Evolutionary conservation across 2,797 vertebrate genomes (phyloP), one percentile per base, ranked within the genome.

Genomic region (Holocentrus rufus): DNA sequence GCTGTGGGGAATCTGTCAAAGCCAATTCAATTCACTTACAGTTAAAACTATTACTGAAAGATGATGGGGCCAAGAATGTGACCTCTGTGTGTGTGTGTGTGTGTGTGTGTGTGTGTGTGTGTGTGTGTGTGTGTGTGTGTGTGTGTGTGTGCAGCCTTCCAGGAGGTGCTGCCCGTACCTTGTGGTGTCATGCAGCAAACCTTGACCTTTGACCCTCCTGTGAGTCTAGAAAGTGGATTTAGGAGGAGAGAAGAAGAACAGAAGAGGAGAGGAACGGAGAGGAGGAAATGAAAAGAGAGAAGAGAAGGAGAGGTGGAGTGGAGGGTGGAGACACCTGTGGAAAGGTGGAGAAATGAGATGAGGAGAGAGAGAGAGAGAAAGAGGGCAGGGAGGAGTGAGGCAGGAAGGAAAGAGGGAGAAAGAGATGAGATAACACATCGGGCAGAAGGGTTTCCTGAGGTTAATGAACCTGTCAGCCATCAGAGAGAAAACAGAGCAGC

Each of bases 381-480:
- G 70, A 7, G 53, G 6, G 23, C 53, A 34, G 27, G 54, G 18
- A 7, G 9, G 54, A 31, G 6, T 0, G 54, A 55, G 53, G 7
- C 23, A 55, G n/a, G 14, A 15, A 50, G 47, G 49, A 15, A 20
- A 8, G 49, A 52, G 49, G 5, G 25, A 17, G 25, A 30, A 13
- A 15, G 53, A 34, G 9, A 36, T 30, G 25, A 49, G 68, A 54
- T 62, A 79, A 76, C 62, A 75, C 1, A 1, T 6, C 0, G 52
- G 54, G 65, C 42, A 13, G 31, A 72, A 22, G 15, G 23, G 63
- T 65, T 82, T 84, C 80, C 82, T 69, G 69, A 85, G 76, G 83
- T 88, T 82, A 86, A 82, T 73, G 79, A 85, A 87, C 42, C 80
- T 75, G 90, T 90, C 90, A 81, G 2, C 25, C 56, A 85, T 76